phyloP scores from a whole-genome alignment of 2,888 invertebrate species.

The Opisthograptis luteolata region DNA sequence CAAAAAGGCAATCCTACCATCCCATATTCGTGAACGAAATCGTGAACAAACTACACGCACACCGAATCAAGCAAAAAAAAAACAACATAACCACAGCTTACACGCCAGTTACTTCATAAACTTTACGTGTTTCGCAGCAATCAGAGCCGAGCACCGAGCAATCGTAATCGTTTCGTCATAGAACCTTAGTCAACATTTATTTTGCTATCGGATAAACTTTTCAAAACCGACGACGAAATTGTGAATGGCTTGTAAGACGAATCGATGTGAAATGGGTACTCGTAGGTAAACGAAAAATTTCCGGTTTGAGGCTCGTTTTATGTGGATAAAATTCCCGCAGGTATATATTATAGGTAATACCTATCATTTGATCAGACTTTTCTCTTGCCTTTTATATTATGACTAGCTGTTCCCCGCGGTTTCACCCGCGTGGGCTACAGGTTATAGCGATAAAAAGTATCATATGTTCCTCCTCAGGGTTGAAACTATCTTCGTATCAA shows the following conservation, averaged over 20 bases:
- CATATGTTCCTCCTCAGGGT: too few relatives aligned
- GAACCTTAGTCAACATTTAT: conserved; percentile 59
- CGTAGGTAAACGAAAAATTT: conserved; percentile 16
- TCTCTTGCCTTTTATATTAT: too few relatives aligned
- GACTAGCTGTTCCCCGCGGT: too few relatives aligned
- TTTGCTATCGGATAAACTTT: conserved; percentile 41
- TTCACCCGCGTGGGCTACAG: too few relatives aligned
- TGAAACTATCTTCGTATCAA: too few relatives aligned
- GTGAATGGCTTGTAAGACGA: conserved; percentile 26
- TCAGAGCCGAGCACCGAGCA: conserved; percentile 54
- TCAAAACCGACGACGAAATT: conserved; percentile 20
- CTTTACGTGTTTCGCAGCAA: conserved; percentile 62
- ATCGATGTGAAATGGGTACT: conserved; percentile 23
- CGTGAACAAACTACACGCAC: conserved; percentile 20
- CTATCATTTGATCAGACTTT: too few relatives aligned
- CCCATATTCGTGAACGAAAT: conserved; percentile 18
- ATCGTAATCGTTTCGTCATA: conserved; percentile 71
- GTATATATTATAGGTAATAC: too few relatives aligned
- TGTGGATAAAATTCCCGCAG: background rate
- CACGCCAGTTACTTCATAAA: conserved; percentile 12
- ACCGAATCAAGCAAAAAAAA: conserved; percentile 5
- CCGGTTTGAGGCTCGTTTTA: conserved; percentile 6
- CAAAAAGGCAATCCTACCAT: conserved; percentile 12
- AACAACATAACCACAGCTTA: conserved; percentile 13
- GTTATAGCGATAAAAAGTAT: too few relatives aligned